Conservation (phyloP, 2,113 vertebrate species). For the Cygnus buccinator region DNA sequence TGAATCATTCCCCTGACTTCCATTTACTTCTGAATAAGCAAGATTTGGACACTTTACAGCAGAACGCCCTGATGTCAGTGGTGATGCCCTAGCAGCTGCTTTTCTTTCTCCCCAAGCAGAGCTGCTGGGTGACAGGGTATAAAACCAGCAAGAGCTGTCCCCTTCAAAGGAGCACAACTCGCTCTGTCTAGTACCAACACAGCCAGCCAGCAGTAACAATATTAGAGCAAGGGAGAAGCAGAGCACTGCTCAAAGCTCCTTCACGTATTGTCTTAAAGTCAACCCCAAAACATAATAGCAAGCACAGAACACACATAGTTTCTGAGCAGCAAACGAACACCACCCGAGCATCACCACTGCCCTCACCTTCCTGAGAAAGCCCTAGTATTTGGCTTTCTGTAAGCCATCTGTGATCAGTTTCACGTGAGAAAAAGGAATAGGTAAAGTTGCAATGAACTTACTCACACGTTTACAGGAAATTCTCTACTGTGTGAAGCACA, state of each 20-base stretch:
- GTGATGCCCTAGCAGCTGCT: neutral
- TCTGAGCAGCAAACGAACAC: neutral
- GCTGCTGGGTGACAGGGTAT: neutral
- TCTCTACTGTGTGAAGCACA: neutral
- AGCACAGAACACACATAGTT: neutral
- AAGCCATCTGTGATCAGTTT: neutral
- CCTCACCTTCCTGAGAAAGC: neutral
- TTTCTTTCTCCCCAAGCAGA: neutral
- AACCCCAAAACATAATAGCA: neutral
- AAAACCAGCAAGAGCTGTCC: neutral
- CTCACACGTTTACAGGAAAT: neutral
- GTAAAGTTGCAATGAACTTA: neutral
- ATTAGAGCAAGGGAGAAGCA: neutral
- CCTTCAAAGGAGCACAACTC: neutral
- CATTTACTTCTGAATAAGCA: fast-evolving
- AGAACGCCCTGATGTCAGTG: neutral
- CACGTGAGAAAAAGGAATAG: neutral
- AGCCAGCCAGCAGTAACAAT: neutral
- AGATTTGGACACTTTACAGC: neutral
- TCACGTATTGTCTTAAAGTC: neutral
- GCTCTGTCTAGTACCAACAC: neutral
- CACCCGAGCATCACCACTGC: neutral
- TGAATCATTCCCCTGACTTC: neutral
- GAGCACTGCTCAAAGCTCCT: neutral
- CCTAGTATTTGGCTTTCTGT: neutral